Conservation (phyloP, 1,140 invertebrate genomes). For the Orchestia grillus region DNA sequence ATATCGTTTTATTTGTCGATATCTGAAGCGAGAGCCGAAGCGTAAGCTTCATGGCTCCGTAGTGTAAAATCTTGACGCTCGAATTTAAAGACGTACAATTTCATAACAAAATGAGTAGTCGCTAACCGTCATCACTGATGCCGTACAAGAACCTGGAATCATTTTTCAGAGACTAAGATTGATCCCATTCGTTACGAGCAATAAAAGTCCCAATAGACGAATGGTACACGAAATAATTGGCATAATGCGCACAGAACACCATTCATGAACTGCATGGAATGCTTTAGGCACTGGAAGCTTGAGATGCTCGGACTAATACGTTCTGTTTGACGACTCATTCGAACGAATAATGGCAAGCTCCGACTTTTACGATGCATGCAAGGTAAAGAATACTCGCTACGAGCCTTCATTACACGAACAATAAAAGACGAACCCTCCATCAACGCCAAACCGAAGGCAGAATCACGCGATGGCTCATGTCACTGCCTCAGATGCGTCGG, state of each 20-base stretch:
- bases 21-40: no score
- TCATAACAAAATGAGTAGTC: no score
- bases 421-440: constrained; percentile 30
- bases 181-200: neutral
- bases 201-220: neutral
- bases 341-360: neutral
- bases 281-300: neutral
- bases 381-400: constrained; percentile 13
- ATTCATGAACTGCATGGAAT: neutral
- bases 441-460: neutral
- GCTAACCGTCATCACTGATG: neutral
- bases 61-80: no score
- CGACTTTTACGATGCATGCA: neutral
- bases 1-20: no score
- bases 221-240: neutral
- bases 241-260: neutral
- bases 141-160: neutral
- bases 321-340: constrained; percentile 21
- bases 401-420: constrained; percentile 6
- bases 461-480: neutral
- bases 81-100: no score
- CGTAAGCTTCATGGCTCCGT: no score
- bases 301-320: neutral
- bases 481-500: neutral
- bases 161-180: neutral